These are phyloP conservation scores for Microtus pennsylvanicus DNA, from an alignment of 2,113 vertebrate species.

Conservation along the genomic window DNA sequence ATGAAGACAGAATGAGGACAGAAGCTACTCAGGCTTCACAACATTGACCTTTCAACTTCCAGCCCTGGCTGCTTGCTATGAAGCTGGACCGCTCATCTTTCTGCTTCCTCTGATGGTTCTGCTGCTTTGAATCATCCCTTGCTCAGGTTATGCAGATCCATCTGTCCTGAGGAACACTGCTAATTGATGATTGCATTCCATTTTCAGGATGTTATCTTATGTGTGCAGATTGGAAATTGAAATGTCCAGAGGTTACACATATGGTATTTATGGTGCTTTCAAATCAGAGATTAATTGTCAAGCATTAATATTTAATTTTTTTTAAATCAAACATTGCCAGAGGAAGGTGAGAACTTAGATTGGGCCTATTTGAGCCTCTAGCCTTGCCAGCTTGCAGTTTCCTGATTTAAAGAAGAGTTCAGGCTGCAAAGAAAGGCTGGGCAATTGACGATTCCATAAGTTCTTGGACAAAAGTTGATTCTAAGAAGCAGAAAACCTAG, in stretches of 20 bases:
- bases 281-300: conserved; percentile 66
- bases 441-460: accelerated
- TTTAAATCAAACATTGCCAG: background rate
- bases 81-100: background rate
- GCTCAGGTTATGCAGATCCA: background rate
- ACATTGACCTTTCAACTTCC: background rate
- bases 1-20: background rate
- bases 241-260: conserved; percentile 68
- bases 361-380: background rate
- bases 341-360: background rate
- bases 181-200: conserved; percentile 52
- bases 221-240: conserved; percentile 52
- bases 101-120: background rate
- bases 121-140: background rate
- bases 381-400: background rate
- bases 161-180: conserved; percentile 33
- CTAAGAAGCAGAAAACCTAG: background rate
- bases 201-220: conserved; percentile 66
- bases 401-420: background rate
- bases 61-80: background rate
- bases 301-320: conserved; percentile 35
- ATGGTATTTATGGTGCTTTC: conserved; percentile 40
- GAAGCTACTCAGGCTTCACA: background rate
- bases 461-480: conserved; percentile 4
- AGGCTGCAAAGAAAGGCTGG: background rate